Evolutionary conservation across 2,888 invertebrate species (phyloP), one percentile per base, ranked within the genome.

Genomic region (Lacanobia oleracea): DNA sequence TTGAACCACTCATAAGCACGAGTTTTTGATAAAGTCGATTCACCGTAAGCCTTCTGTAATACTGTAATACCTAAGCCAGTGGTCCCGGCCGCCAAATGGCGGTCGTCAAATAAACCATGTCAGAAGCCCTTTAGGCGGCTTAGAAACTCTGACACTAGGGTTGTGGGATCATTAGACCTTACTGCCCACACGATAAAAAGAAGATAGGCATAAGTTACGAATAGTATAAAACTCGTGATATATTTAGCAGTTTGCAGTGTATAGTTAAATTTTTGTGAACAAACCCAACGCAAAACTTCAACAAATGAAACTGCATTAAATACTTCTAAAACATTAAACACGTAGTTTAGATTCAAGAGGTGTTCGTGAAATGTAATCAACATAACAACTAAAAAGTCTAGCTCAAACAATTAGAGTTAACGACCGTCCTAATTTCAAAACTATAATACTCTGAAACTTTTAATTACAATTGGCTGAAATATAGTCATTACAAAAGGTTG

Each of bases 291-390:
- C 1, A 27, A 27, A 27, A 27, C 27, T 27, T 27, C 27, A 61
- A 61, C 16, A 12, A 53, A 67, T 54, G 33, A 67, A 73, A 27
- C 16, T n/a, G 9, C 2, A 60, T 63, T 27, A 14, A 43, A 5
- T 43, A 48, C n/a, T 72, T 76, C 57, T 50, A 64, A 43, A 23
- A 61, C 57, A 64, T 70, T 60, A 48, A 66, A 77, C 23, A 16
- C 14, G 7, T 23, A 54, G 62, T 77, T 63, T 37, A 53, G 62
- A 77, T 72, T 62, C 66, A 62, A 59, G 16, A 33, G 18, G 23
- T 37, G 54, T 59, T 51, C 59, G 16, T 21, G n/a, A 56, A 70
- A 69, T 23, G 37, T 76, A 71, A 76, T 75, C 27, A 65, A 57
- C 37, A 37, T 62, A 43, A 53, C 50, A 48, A 43, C 43, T 72